Conservation (phyloP, 92 coral and sea anemone species). For the Pocillopora meandrina region DNA sequence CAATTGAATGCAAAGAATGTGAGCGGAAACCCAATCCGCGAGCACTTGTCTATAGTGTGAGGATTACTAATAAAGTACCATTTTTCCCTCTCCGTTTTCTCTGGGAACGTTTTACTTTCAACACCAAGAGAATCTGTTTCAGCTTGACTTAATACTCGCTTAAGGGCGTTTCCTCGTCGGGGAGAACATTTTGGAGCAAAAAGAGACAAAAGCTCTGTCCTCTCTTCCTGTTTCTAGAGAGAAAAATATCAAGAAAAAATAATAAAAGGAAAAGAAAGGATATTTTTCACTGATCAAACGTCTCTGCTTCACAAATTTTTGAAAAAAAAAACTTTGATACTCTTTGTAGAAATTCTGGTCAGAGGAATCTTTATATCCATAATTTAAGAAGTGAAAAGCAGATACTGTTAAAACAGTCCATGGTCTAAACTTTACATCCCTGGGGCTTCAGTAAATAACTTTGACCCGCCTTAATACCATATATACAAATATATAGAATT, state of each 20-base stretch:
- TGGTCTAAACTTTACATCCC: too few species aligned
- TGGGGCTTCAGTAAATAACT: too few species aligned
- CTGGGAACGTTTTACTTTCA: constrained; percentile 1
- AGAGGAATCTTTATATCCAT: too few species aligned
- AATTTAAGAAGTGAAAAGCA: too few species aligned
- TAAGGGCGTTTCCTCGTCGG: constrained; percentile 42
- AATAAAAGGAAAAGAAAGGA: too few species aligned
- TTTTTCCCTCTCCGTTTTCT: neutral
- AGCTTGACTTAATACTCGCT: constrained; percentile 40
- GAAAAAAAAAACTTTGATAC: too few species aligned
- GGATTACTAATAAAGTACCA: constrained; percentile 50
- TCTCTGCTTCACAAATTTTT: too few species aligned
- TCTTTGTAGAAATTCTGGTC: too few species aligned
- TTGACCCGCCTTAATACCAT: too few species aligned
- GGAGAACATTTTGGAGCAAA: constrained; percentile 39
- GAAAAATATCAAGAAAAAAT: neutral
- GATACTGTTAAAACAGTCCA: too few species aligned
- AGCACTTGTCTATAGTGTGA: constrained; percentile 66
- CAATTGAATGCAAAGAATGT: constrained; percentile 84
- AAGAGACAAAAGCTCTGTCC: constrained; percentile 19
- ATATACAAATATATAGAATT: too few species aligned
- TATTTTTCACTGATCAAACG: too few species aligned
- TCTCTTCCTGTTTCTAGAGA: constrained; percentile 1
- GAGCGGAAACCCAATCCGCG: constrained; percentile 86
- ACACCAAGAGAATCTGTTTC: constrained; percentile 23